Evolutionary conservation across 2,888 invertebrate species (phyloP), one percentile per base, ranked within the genome.

Genomic region (Lasioglossum lativentre): DNA sequence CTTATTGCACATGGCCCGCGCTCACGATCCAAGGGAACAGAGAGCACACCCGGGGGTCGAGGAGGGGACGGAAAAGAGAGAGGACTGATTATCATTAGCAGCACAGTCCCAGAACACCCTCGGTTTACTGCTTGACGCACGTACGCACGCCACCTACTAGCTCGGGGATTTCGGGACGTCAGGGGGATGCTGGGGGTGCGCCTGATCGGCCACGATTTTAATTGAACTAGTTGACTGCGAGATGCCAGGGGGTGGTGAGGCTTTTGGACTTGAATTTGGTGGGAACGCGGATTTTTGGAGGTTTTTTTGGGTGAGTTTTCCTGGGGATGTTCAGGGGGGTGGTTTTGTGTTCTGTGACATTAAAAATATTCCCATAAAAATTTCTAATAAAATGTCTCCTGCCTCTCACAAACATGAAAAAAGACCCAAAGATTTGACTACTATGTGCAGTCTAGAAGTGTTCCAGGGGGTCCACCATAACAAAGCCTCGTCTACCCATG

Each of bases 1-100:
- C 95, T 95, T 93, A 92, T 93, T 94, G 95, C 95, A 95, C 95
- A 95, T 95, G 95, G 95, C 95, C 94, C 94, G 90, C 85, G 89
- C 83, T 89, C 86, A 84, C 86, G 89, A 86, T 52, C 87, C 70
- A 85, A 85, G 88, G 90, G 90, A 89, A 90, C 81, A 87, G 40
- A 47, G 66, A 19, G 6, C 63, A 38, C 38, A 34, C 59, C 40
- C 66, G 83, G 72, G 45, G 70, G 70, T 52, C 52, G 52, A 66
- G 78, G 81, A 76, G 78, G 72, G 73, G 70, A 56, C 75, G 78
- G 85, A 73, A 90, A 85, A 88, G 81, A 88, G 81, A 88, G 88
- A 91, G 88, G 90, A 92, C 93, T 94, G 94, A 94, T 94, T 94
- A 94, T 94, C 94, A 94, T 94, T 94, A 94, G 93, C 92, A 89